phyloP scores from a whole-genome alignment of 1,140 invertebrate species.

The Planococcus citri region DNA sequence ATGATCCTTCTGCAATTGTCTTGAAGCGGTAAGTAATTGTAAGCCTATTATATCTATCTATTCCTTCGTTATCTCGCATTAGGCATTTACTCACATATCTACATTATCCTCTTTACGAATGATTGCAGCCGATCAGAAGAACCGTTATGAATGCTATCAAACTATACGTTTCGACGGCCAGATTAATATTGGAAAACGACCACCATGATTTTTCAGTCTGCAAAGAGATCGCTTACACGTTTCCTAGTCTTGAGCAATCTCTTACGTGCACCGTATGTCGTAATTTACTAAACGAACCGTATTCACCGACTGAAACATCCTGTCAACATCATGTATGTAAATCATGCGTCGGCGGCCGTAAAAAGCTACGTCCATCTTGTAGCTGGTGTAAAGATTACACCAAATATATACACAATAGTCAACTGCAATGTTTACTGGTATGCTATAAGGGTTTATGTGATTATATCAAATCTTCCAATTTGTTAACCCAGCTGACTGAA shows the following conservation, averaged over 20 bases:
- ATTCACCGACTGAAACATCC: slow-evolving; percentile 60
- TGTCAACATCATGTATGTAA: slow-evolving; percentile 81
- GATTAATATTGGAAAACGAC: slow-evolving; percentile 35
- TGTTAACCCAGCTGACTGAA: background rate
- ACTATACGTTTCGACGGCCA: slow-evolving; percentile 69
- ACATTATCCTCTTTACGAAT: background rate
- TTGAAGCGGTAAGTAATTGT: too few species aligned
- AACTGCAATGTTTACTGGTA: slow-evolving; percentile 62
- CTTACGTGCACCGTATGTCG: slow-evolving; percentile 79
- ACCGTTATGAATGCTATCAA: slow-evolving; percentile 63
- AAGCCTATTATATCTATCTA: too few species aligned
- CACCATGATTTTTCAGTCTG: background rate
- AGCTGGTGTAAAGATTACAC: slow-evolving; percentile 72
- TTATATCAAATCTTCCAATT: slow-evolving; percentile 44
- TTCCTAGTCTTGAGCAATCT: slow-evolving; percentile 41
- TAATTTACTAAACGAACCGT: slow-evolving; percentile 66
- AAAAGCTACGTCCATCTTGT: slow-evolving; percentile 70
- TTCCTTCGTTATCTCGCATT: too few species aligned
- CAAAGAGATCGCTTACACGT: background rate
- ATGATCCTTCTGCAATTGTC: too few species aligned
- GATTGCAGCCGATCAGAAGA: background rate
- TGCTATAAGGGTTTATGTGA: slow-evolving; percentile 81
- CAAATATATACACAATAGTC: slow-evolving; percentile 69
- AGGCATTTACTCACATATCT: too few species aligned
- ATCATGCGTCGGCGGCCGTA: slow-evolving; percentile 66